Percentiles rank a stretch among this genome's conserved stretches.
Evolutionary conservation across 2,797 vertebrate species (phyloP).

Genomic region (Luscinia megarhynchos): DNA sequence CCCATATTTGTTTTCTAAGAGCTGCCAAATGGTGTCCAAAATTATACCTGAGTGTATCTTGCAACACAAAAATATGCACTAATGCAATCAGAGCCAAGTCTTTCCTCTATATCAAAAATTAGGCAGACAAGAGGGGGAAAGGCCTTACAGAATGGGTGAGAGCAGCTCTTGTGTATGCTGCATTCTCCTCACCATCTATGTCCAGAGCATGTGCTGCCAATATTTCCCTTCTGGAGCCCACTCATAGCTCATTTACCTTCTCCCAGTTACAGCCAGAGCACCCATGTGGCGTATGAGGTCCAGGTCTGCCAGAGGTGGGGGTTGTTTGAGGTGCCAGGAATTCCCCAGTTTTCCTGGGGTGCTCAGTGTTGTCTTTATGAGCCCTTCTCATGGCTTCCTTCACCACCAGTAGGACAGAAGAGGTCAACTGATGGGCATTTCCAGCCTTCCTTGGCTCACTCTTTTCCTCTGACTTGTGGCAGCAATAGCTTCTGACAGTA

Average conservation of each 20-base stretch:
- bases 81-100: neutral
- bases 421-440: neutral
- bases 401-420: neutral
- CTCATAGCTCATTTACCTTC: neutral
- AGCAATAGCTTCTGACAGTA: neutral
- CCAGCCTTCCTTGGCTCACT: neutral
- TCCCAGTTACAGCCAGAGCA: neutral
- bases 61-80: neutral
- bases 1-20: neutral
- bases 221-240: neutral
- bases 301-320: neutral
- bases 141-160: neutral
- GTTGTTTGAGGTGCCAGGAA: neutral
- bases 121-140: neutral
- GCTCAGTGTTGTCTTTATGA: neutral
- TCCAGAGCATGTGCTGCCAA: neutral
- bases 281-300: fast-evolving
- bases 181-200: fast-evolving
- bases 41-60: neutral
- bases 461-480: neutral
- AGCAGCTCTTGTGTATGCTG: neutral
- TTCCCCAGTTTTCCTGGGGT: neutral
- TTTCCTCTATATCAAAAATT: neutral
- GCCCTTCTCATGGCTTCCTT: neutral
- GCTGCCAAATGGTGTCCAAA: constrained; percentile 3